phyloP scores from a whole-genome alignment of 1,140 invertebrate species.

The Streblospio benedicti region DNA sequence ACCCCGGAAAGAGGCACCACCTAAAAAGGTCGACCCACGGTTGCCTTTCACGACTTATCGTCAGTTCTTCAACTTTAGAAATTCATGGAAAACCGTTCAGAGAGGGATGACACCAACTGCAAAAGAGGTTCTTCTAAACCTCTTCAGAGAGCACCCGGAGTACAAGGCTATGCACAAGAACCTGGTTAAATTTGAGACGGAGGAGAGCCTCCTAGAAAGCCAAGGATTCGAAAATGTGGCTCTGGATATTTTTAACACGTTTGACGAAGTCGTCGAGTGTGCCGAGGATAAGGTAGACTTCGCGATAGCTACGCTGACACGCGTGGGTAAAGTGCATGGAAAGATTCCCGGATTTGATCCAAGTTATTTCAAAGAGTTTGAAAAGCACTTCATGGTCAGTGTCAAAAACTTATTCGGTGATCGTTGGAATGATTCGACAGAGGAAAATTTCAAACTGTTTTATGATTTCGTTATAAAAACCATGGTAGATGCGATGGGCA shows the following conservation, averaged over 20 bases:
- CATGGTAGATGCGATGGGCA: no score
- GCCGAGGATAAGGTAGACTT: slow-evolving; percentile 15
- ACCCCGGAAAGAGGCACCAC: background rate
- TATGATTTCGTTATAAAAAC: no score
- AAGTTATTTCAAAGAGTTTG: slow-evolving; percentile 13
- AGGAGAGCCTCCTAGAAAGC: slow-evolving; percentile 6
- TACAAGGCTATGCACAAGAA: slow-evolving; percentile 7
- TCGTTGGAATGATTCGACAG: no score
- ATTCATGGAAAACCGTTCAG: slow-evolving; percentile 32
- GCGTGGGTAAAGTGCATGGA: slow-evolving; percentile 1
- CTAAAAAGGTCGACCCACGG: slow-evolving; percentile 30
- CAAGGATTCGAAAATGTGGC: slow-evolving; percentile 11
- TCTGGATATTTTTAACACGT: slow-evolving; percentile 10
- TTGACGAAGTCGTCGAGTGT: slow-evolving; percentile 10
- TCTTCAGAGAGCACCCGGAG: slow-evolving; percentile 10
- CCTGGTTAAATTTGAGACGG: background rate
- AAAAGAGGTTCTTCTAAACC: slow-evolving; percentile 26
- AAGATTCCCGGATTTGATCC: slow-evolving; percentile 9
- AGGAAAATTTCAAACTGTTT: no score
- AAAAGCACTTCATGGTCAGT: no score
- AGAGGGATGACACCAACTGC: slow-evolving; percentile 27
- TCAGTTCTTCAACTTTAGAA: slow-evolving; percentile 31
- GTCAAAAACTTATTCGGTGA: no score
- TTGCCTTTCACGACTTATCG: slow-evolving; percentile 30
- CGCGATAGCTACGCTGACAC: slow-evolving; percentile 6